Evolutionary conservation across 2,797 vertebrate genomes (phyloP), one percentile per base, ranked within the genome.

Genomic region (Gymnothorax reevesii): DNA sequence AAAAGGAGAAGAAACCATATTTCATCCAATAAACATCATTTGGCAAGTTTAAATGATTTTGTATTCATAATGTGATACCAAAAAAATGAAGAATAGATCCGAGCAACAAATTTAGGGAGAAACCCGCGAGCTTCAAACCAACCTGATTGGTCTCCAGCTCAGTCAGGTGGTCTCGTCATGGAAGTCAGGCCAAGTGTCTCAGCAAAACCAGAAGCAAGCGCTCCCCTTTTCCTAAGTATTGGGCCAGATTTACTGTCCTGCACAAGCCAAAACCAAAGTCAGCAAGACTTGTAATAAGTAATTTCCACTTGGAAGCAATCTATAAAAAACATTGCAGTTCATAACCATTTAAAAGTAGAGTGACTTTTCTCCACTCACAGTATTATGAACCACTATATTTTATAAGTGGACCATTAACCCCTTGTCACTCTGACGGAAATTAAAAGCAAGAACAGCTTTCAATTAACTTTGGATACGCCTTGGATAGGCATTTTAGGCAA

Each of bases 141-240:
- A 96, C 96, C 94, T 91, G 90, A 77, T 71, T 92, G 86, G 87
- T 89, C 89, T 88, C 88, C 89, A 96, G 92, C 91, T 95, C 92
- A 9, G 94, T 89, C 93, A 96, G 83, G 86, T 96, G 96, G 91
- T 96, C 95, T 89, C 95, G 94, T 95, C 95, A 96, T 0, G 92
- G 94, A 7, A 94, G 93, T 94, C 95, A 95, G 89, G 92, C 94
- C 7, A 92, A 92, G 77, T 95, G 93, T 88, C 95, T 88, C 90
- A 95, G 93, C 77, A 96, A 92, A 62, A 96, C 94, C 88, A 96
- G 93, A 87, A 96, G 92, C 84, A 94, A 90, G 87, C 92, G 95
- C 90, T 94, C 90, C 12, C 92, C 92, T 86, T 80, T 90, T 33
- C 62, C 86, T 82, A 95, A 88, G 87, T 93, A 95, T 80, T 91